phyloP scores from a whole-genome alignment of 35 echinoderm and acorn worm genomes.

The Apostichopus parvimensis region DNA sequence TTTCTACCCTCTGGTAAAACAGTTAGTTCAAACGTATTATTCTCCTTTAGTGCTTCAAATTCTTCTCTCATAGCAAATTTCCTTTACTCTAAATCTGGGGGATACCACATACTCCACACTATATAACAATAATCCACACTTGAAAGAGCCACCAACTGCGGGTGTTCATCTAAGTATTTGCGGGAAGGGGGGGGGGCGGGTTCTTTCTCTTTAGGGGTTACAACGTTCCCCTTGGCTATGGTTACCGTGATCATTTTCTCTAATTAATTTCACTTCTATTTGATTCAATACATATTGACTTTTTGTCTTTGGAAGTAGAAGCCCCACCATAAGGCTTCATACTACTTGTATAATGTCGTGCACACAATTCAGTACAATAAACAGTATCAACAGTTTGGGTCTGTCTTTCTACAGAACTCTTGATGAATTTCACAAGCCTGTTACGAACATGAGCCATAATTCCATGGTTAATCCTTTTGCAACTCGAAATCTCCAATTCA shows the following conservation, averaged over 20 bases:
- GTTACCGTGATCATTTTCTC: not conserved
- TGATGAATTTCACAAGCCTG: constrained; percentile 40
- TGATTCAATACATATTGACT: not conserved
- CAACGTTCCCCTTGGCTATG: not conserved
- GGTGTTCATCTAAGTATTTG: constrained; percentile 41
- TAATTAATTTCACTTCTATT: not conserved
- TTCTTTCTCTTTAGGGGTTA: not conserved
- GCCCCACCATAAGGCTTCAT: not conserved
- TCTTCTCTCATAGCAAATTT: constrained; percentile 45
- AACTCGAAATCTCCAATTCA: constrained; percentile 63
- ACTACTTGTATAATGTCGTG: not conserved
- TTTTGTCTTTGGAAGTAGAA: not conserved
- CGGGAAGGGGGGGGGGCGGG: not conserved
- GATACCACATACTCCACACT: not conserved
- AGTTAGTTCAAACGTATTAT: constrained; percentile 46
- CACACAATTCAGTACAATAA: not conserved
- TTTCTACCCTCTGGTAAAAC: constrained; percentile 48
- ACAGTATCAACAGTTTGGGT: constrained; percentile 20
- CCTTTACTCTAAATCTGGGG: constrained; percentile 46
- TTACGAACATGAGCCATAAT: constrained; percentile 54
- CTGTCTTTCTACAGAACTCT: constrained; percentile 3
- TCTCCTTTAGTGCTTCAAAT: constrained; percentile 51
- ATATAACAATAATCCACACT: constrained; percentile 50
- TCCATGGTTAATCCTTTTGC: constrained; percentile 20
- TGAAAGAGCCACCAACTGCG: not conserved